Conservation (phyloP, 2,113 vertebrate genomes). For the Shinisaurus crocodilurus region DNA sequence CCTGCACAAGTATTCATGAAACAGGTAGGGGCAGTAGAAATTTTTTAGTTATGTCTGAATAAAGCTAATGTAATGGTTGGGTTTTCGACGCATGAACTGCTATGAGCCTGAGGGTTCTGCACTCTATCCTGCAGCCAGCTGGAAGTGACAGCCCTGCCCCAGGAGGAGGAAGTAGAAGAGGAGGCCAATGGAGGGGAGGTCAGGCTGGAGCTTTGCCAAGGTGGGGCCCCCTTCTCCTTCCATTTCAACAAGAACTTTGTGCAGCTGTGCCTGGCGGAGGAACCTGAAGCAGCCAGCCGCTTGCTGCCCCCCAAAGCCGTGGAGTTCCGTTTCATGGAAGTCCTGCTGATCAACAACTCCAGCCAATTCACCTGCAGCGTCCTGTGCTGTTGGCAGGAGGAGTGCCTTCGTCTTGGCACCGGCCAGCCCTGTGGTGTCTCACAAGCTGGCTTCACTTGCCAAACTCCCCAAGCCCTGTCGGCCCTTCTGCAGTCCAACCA, state of each 20-base stretch:
- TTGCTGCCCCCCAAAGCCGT: slow-evolving; percentile 83
- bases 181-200: slow-evolving; percentile 68
- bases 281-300: slow-evolving; percentile 77
- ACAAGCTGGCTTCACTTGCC: slow-evolving; percentile 93
- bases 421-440: slow-evolving; percentile 87
- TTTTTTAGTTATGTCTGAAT: no score
- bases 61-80: no score
- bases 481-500: slow-evolving; percentile 78
- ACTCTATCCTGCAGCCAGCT: slow-evolving; percentile 80
- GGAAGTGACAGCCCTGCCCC: slow-evolving; percentile 74
- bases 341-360: slow-evolving; percentile 96
- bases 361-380: slow-evolving; percentile 96
- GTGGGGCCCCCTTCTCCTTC: slow-evolving; percentile 85
- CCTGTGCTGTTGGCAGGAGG: slow-evolving; percentile 97
- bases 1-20: no score
- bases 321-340: slow-evolving; percentile 92
- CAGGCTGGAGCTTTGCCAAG: slow-evolving; percentile 87
- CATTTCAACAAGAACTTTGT: slow-evolving; percentile 99
- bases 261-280: slow-evolving; percentile 88
- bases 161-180: slow-evolving; percentile 78
- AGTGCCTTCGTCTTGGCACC: slow-evolving; percentile 85
- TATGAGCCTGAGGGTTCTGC: no score
- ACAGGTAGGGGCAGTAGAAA: no score
- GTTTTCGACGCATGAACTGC: no score
- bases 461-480: slow-evolving; percentile 59